Conservation (phyloP, 2,888 invertebrate species). For the Argyresthia albistria region DNA sequence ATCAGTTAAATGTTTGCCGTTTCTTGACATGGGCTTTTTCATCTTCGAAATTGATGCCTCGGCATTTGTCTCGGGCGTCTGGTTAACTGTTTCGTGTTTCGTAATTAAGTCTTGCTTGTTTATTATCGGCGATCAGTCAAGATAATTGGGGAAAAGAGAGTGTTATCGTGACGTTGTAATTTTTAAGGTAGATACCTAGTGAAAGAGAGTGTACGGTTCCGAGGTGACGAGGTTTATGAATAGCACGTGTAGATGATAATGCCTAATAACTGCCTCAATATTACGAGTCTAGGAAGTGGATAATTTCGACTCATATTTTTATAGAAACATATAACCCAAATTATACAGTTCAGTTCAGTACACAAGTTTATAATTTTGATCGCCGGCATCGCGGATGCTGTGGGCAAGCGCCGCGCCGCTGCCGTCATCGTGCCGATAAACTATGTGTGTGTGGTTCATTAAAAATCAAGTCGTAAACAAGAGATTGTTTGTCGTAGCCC, state of each 20-base stretch:
- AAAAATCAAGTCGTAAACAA: constrained; percentile 40
- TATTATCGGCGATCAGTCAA: constrained; percentile 32
- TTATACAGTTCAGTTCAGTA: no score
- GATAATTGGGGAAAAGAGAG: constrained; percentile 19
- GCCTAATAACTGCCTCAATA: neutral
- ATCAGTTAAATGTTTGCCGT: constrained; percentile 12
- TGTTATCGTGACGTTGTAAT: neutral
- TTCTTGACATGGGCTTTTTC: constrained; percentile 27
- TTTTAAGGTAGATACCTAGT: neutral
- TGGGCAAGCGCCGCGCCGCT: neutral
- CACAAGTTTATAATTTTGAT: neutral
- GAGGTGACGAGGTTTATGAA: neutral
- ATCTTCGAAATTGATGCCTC: constrained; percentile 31
- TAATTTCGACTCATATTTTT: neutral
- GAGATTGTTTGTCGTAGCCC: constrained; percentile 46
- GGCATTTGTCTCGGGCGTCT: constrained; percentile 37
- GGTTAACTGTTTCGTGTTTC: constrained; percentile 34
- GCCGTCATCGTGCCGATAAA: neutral
- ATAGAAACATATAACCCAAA: neutral
- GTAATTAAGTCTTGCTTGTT: constrained; percentile 32
- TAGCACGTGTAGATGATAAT: neutral
- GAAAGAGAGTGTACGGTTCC: no score
- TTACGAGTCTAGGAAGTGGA: no score
- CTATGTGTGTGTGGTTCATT: constrained; percentile 22
- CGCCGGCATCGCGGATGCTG: neutral